Base-by-base conservation (phyloP, 2,888 invertebrate species). In the Machimus atricapillus region DNA sequence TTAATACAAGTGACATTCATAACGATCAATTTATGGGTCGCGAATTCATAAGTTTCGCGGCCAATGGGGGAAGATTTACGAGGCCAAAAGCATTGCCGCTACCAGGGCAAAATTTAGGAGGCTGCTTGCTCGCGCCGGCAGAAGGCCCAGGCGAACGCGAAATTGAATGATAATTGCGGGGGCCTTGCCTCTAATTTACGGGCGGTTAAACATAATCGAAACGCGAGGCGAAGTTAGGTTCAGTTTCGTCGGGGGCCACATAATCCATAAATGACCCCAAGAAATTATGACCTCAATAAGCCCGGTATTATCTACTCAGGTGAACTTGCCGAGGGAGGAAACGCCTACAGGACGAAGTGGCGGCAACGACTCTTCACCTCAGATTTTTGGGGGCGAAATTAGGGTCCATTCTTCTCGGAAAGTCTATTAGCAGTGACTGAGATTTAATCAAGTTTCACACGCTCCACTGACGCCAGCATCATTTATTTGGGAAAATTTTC, bases 161-260 rank as follows among this genome's bases (percentile, higher is more conserved):
- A 79, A 79, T 79, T 79, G 79, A 79, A 66, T 52, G 79, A 79
- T 79, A 79, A 79, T 79, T 79, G 52, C 52, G 27, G 12, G 27
- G 12, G 27, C 16, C 31, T 46, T 27, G 52, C 16, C 79, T 79
- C 52, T 79, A 56, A 79, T 79, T 79, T 79, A 79, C 52, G 79
- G 79, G 12, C 31, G 52, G 52, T 52, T 79, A 52, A 52, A 27
- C 52, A 79, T 79, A 79, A 79, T 79, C 79, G 79, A 79, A 79
- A 79, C 27, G 52, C 46, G 23, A 12, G 52, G 14, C 52, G 79
- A 52, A 43, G 52, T 19, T 34, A 27, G 79, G 52, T 27, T 16
- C 27, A 27, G 4, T 40, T 16, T 3, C 8, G 9, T 12, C 27
- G 66, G 7, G 52, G 16, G 23, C n/a, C 19, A 79, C 31, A 31